A percentile compares a stretch with the other conserved stretches of the same genome.
Evolutionary conservation across 2,888 invertebrate species (phyloP).

Genomic region (Pammene aurita): DNA sequence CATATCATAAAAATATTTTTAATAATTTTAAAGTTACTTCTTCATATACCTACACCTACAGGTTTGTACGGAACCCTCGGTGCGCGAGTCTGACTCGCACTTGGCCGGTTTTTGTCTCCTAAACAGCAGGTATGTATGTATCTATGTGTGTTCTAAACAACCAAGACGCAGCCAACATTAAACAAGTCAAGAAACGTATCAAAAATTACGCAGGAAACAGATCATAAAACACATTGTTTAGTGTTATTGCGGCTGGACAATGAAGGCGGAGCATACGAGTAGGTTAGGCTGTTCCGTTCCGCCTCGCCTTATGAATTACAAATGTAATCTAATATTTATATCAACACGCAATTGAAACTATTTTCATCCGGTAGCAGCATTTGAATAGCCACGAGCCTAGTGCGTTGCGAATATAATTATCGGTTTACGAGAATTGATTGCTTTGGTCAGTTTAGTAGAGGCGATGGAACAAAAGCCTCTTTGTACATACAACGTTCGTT

Average conservation of each 20-base stretch:
- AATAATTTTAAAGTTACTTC: too few species aligned
- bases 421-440: constrained; percentile 31
- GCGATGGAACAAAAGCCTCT: too few species aligned
- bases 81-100: too few species aligned
- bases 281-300: constrained; percentile 62
- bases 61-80: too few species aligned
- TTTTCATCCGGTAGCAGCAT: constrained; percentile 71
- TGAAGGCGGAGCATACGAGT: constrained; percentile 44
- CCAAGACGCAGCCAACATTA: not conserved
- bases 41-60: too few species aligned
- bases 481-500: too few species aligned
- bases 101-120: not conserved
- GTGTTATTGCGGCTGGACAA: constrained; percentile 40
- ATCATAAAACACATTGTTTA: constrained; percentile 38
- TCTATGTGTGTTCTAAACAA: not conserved
- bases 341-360: constrained; percentile 64
- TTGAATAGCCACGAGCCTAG: constrained; percentile 57
- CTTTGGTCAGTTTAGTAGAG: constrained; percentile 13
- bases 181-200: constrained; percentile 25
- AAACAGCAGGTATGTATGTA: not conserved
- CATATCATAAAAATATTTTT: too few species aligned
- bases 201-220: constrained; percentile 32
- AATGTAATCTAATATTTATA: constrained; percentile 71
- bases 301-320: constrained; percentile 68
- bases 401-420: constrained; percentile 44